Evolutionary conservation across 2,797 vertebrate species (phyloP).

Genomic region (Siniperca scherzeri): DNA sequence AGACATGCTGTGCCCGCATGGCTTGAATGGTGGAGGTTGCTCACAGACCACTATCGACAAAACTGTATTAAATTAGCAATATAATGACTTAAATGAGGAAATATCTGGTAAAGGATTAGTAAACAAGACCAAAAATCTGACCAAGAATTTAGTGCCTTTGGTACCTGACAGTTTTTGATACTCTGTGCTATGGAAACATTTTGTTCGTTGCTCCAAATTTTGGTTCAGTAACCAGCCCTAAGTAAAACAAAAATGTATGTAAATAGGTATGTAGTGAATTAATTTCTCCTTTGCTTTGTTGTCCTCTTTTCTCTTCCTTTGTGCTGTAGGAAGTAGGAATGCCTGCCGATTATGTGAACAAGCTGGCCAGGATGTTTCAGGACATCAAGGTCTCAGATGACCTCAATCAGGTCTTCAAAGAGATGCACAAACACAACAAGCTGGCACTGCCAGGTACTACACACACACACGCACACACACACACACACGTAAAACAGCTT

Average conservation of each 20-base stretch:
- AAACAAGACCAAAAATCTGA: not conserved
- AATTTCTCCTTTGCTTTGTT: not conserved
- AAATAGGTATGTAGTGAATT: not conserved
- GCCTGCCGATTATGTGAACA: constrained; percentile 98
- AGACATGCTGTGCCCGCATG: too few species aligned
- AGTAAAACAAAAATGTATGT: not conserved
- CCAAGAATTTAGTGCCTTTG: not conserved
- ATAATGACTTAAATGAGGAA: too few species aligned
- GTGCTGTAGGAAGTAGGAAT: constrained; percentile 94
- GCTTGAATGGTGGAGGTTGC: too few species aligned
- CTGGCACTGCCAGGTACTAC: constrained; percentile 94
- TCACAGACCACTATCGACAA: too few species aligned
- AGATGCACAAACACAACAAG: constrained; percentile 99
- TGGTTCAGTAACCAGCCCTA: not conserved
- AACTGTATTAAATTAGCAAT: too few species aligned
- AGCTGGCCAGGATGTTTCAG: constrained; percentile 98
- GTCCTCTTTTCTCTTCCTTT: not conserved
- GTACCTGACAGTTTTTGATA: not conserved
- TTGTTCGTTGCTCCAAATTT: not conserved
- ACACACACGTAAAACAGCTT: not conserved
- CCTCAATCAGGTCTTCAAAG: constrained; percentile 98
- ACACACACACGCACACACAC: not conserved
- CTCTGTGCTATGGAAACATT: not conserved
- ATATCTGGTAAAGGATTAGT: not conserved
- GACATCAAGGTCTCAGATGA: constrained; percentile 99